Evolutionary conservation across 2,888 invertebrate genomes (phyloP).

Genomic region (Leptothorax acervorum): DNA sequence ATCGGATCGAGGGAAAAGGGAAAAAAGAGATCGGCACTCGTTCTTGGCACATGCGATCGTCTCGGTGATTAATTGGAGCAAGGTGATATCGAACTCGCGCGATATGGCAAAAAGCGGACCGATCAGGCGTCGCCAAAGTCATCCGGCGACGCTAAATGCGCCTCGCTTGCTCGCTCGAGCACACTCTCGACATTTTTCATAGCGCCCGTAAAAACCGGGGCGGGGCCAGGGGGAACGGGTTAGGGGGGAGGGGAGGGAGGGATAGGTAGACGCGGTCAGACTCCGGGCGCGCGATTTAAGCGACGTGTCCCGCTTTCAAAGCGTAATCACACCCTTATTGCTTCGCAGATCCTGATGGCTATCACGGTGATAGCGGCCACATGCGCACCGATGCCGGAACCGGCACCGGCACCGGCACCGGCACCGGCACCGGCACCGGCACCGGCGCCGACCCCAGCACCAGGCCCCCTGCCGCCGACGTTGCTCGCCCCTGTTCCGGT

Average conservation of each 20-base stretch:
- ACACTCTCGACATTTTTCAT: constrained; percentile 41
- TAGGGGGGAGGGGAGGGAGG: neutral
- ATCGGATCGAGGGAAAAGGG: neutral
- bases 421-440: constrained; percentile 55
- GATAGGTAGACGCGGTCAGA: neutral
- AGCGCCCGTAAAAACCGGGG: neutral
- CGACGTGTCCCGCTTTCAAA: constrained; percentile 13
- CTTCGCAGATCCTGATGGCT: constrained; percentile 66
- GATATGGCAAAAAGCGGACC: constrained; percentile 21
- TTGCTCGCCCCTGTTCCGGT: constrained; percentile 36
- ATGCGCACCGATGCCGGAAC: constrained; percentile 63
- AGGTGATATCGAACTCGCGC: constrained; percentile 21
- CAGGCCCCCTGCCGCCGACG: neutral
- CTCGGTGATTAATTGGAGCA: constrained; percentile 44
- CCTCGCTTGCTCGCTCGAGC: constrained; percentile 28
- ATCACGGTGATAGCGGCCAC: constrained; percentile 56
- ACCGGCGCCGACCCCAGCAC: neutral
- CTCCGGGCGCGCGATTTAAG: constrained; percentile 12
- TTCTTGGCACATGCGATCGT: constrained; percentile 38
- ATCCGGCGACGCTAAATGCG: constrained; percentile 9
- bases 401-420: constrained; percentile 33
- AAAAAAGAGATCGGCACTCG: neutral
- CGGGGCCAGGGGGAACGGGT: neutral
- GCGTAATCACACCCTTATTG: neutral
- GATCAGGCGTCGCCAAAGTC: constrained; percentile 26